Conservation (phyloP, 2,113 vertebrate genomes). For the Cyrtonyx montezumae region DNA sequence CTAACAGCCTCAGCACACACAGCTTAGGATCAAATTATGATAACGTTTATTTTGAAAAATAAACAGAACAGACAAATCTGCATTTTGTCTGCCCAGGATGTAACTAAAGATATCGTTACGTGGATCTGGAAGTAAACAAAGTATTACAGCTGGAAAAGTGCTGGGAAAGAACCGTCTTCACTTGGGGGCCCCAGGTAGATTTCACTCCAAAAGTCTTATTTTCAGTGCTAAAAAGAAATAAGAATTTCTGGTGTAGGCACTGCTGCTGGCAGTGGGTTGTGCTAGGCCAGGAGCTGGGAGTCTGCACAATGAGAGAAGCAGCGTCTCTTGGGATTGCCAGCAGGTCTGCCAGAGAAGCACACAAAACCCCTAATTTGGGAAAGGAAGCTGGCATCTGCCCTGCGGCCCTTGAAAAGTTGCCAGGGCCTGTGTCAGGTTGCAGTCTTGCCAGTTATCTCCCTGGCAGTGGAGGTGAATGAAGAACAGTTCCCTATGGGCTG, state of each 20-base stretch:
- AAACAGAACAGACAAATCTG: background rate
- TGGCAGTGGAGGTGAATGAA: background rate
- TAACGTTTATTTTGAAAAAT: background rate
- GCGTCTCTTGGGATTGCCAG: background rate
- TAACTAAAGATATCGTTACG: background rate
- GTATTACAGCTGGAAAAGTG: background rate
- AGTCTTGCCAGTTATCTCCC: background rate
- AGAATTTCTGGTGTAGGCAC: background rate
- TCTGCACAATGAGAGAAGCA: background rate
- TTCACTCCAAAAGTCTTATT: background rate
- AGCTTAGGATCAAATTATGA: background rate
- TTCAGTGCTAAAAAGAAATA: background rate
- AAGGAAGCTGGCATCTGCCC: background rate
- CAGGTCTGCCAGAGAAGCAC: background rate
- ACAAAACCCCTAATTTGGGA: background rate
- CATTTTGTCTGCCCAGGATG: background rate
- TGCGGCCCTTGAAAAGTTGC: background rate
- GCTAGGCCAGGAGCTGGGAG: rapidly evolving
- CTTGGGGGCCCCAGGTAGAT: background rate
- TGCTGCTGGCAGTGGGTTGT: background rate
- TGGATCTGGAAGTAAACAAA: background rate
- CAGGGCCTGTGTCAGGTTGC: background rate
- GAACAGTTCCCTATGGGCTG: background rate
- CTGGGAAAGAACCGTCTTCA: background rate
- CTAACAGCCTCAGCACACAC: background rate